Base-by-base conservation (phyloP, 2,797 vertebrate genomes). In the Triplophysa yarkandensis region DNA sequence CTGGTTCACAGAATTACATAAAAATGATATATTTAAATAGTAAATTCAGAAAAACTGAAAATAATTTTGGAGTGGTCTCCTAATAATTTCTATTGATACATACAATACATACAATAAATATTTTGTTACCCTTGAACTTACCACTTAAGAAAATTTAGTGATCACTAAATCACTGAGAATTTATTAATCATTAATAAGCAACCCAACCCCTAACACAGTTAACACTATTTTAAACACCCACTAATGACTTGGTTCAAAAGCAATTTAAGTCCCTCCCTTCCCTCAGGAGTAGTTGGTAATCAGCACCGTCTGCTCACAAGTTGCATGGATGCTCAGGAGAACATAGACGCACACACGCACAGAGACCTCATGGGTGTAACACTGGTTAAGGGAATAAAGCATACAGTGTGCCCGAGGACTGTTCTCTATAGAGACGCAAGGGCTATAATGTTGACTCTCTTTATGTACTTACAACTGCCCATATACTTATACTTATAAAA, bases 301-400 rank as follows among this genome's bases (percentile, higher is more conserved):
- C 87, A 88, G 87, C 83, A 76, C 87, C 79, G 85, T 89, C 87
- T 92, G 89, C 85, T 89, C 84, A 87, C 87, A 90, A 87, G 88
- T 89, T 90, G 89, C 86, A 87, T 77, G 60, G 34, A 80, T 46
- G 44, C 83, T 83, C 79, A 71, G 78, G 77, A 85, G 83, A 82
- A 82, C 86, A 88, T 82, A 71, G 65, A 41, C 57, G 71, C 54
- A 74, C 73, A 82, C 55, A 79, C 71, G 72, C 71, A 80, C 75
- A 73, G 75, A 58, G 54, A 61, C 69, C 66, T 74, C 75, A 54
- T 74, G 75, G 71, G 77, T 27, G 46, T 19, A 67, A 55, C 60
- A 46, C 48, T 27, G 36, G 52, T 46, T 77, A 43, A 72, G 34
- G 23, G 64, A 67, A 75, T 60, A 60, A 57, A 68, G 11, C 17